Evolutionary conservation across 2,888 invertebrate species (phyloP).

Genomic region (Xylocampa areola): DNA sequence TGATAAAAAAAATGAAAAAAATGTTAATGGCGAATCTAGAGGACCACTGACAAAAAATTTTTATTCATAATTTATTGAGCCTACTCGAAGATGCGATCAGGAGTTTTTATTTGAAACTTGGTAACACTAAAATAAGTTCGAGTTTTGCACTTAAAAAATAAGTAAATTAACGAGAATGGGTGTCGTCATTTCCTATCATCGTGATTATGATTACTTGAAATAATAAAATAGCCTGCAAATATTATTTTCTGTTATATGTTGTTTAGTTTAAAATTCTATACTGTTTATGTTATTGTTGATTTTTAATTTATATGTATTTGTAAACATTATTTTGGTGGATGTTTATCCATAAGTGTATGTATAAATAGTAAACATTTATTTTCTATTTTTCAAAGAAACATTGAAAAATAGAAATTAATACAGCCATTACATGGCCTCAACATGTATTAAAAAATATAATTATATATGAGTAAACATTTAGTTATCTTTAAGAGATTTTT

Average conservation of each 20-base stretch:
- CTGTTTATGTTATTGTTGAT: neutral
- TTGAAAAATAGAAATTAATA: too few species aligned
- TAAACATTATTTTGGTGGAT: conserved; percentile 2
- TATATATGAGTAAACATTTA: too few species aligned
- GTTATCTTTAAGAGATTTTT: conserved; percentile 8
- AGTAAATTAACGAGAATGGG: conserved; percentile 21
- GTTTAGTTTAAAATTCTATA: conserved; percentile 1
- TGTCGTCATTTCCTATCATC: conserved; percentile 14
- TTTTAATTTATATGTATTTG: neutral
- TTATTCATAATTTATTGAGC: conserved; percentile 64
- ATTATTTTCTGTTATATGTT: neutral
- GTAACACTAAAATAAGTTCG: conserved; percentile 42
- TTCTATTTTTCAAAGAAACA: too few species aligned
- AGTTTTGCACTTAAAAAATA: conserved; percentile 41
- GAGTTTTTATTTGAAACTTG: conserved; percentile 32
- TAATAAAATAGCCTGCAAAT: conserved; percentile 8
- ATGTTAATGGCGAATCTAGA: conserved; percentile 70
- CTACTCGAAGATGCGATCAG: conserved; percentile 36
- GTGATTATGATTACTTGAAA: neutral
- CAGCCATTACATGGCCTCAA: too few species aligned
- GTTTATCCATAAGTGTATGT: too few species aligned
- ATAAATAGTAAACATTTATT: too few species aligned
- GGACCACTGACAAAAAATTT: conserved; percentile 75
- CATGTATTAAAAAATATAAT: too few species aligned
- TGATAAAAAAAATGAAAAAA: too few species aligned